Conservation (phyloP, 2,113 vertebrate genomes). For the Columbina picui region DNA sequence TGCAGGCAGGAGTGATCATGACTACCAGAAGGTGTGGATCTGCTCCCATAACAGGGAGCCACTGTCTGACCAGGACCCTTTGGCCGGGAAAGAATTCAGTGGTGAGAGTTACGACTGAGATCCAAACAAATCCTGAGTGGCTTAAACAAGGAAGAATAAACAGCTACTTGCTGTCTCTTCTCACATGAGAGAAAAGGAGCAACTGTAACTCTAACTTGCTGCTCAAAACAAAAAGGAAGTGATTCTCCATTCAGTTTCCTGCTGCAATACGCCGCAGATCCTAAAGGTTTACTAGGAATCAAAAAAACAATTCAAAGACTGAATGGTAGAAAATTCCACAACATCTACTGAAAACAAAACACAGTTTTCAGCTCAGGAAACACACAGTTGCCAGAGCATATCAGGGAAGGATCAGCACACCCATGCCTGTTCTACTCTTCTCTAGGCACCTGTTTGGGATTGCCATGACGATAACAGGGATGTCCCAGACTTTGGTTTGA, state of each 20-base stretch:
- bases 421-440: background rate
- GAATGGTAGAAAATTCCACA: background rate
- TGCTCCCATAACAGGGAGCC: rapidly evolving
- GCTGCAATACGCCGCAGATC: background rate
- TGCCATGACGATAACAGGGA: background rate
- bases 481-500: background rate
- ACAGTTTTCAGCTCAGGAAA: background rate
- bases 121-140: background rate
- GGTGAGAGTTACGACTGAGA: background rate
- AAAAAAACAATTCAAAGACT: background rate
- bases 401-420: background rate
- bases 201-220: background rate
- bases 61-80: background rate
- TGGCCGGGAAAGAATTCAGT: background rate
- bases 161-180: background rate
- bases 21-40: background rate
- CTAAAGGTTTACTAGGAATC: background rate
- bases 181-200: rapidly evolving
- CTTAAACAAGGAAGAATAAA: background rate
- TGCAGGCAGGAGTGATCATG: background rate
- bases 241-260: background rate
- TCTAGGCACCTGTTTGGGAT: background rate
- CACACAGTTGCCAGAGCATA: rapidly evolving
- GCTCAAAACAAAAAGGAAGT: background rate
- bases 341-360: background rate